A percentile compares a stretch with the other conserved stretches of the same genome.
Evolutionary conservation across 2,797 vertebrate species (phyloP).

Genomic region (Dallia pectoralis): DNA sequence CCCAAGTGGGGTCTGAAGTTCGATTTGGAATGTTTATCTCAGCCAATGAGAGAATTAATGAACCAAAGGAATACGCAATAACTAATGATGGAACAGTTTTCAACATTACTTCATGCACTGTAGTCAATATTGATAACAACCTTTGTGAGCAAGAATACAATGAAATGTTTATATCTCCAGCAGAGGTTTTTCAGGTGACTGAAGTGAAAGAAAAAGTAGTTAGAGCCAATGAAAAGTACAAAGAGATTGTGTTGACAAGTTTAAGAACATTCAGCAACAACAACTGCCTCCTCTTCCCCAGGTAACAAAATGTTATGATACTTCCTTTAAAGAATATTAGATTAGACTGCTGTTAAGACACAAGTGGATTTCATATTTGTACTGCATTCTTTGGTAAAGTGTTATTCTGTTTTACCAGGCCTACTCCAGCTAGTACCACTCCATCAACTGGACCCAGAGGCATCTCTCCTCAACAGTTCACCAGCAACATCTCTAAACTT

Average conservation of each 20-base stretch:
- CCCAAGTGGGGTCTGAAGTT: slow-evolving; percentile 15
- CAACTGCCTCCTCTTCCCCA: slow-evolving; percentile 44
- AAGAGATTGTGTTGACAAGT: slow-evolving; percentile 37
- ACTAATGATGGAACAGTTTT: accelerated
- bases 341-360: background rate
- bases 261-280: background rate
- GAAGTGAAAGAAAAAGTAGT: accelerated
- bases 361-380: too few relatives aligned
- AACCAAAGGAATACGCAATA: accelerated
- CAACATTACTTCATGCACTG: slow-evolving; percentile 49
- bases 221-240: accelerated
- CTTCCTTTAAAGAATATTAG: too few relatives aligned
- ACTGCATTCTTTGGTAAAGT: too few relatives aligned
- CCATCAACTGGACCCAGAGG: too few relatives aligned
- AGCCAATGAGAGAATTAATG: accelerated
- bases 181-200: slow-evolving; percentile 59
- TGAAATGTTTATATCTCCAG: slow-evolving; percentile 52
- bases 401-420: too few relatives aligned
- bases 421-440: too few relatives aligned
- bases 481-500: too few relatives aligned
- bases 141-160: accelerated
- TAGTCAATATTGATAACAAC: slow-evolving; percentile 13
- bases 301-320: slow-evolving; percentile 43
- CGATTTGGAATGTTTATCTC: slow-evolving; percentile 51
- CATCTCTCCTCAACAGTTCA: too few relatives aligned